A percentile compares a stretch with the other conserved stretches of the same genome.
Evolutionary conservation across 2,888 invertebrate species (phyloP).

Genomic region (Ommatoiulus sabulosus): DNA sequence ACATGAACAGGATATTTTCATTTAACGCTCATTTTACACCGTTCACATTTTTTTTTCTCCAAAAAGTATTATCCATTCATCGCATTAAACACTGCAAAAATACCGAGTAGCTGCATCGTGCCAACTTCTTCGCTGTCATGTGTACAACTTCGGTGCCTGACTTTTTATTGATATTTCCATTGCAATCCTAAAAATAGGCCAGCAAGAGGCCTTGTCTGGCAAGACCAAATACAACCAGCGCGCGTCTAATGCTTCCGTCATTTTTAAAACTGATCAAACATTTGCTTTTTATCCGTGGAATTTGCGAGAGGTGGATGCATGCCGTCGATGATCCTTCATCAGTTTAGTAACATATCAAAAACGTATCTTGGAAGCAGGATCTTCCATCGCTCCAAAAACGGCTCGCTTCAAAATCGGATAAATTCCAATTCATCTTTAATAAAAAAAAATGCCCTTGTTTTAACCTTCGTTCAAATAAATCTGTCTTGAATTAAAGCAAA

Average conservation of each 20-base stretch:
- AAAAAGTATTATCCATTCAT: neutral
- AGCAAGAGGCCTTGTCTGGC: neutral
- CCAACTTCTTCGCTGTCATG: conserved; percentile 1
- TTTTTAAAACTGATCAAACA: neutral
- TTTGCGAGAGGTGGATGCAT: neutral
- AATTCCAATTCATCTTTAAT: neutral
- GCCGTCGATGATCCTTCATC: too few species aligned
- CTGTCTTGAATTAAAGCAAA: conserved; percentile 34
- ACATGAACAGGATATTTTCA: neutral
- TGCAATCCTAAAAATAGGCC: neutral
- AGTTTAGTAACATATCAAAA: too few species aligned
- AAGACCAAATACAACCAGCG: neutral
- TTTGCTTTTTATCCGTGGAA: neutral
- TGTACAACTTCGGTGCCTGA: neutral
- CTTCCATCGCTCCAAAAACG: too few species aligned
- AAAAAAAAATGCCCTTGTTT: conserved; percentile 21
- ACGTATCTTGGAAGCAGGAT: too few species aligned
- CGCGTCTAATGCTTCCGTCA: neutral
- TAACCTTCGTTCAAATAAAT: conserved; percentile 34
- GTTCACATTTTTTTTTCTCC: neutral
- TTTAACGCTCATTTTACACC: conserved; percentile 25
- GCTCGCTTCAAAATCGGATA: neutral
- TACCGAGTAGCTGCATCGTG: neutral
- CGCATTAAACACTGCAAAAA: neutral
- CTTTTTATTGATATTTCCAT: neutral